Evolutionary conservation across 2,113 vertebrate species (phyloP).

Genomic region (Stigmatopora argus): DNA sequence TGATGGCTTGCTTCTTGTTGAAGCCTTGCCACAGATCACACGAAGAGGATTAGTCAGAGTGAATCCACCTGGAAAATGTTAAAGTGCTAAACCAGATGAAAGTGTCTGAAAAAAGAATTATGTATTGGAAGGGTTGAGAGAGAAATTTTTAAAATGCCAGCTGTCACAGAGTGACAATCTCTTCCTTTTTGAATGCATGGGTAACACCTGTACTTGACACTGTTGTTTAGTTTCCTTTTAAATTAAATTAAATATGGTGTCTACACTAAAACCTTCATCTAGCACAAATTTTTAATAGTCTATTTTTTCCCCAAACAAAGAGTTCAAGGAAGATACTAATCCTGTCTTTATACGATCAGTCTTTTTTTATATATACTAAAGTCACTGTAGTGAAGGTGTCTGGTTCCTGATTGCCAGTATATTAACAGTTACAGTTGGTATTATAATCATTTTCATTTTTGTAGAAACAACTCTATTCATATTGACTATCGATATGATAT

Average conservation of each 20-base stretch:
- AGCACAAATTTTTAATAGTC: too few relatives aligned
- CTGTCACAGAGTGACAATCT: conserved; percentile 32
- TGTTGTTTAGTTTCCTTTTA: background rate
- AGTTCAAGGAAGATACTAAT: background rate
- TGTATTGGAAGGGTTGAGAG: conserved; percentile 24
- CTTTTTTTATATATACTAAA: too few relatives aligned
- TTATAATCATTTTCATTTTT: background rate
- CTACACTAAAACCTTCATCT: too few relatives aligned
- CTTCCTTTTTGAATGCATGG: conserved; percentile 14
- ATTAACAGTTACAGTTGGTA: too few relatives aligned
- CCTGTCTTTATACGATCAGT: too few relatives aligned
- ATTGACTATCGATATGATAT: background rate
- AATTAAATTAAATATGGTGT: background rate
- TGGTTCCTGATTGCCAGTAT: too few relatives aligned
- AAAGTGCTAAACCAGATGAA: conserved; percentile 43
- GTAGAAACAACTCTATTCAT: background rate
- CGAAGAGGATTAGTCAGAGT: conserved; percentile 47
- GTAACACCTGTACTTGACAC: background rate
- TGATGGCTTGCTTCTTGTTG: conserved; percentile 3
- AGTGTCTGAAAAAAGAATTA: conserved; percentile 37
- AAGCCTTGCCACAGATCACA: conserved; percentile 36
- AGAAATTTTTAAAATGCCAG: conserved; percentile 50
- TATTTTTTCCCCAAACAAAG: background rate
- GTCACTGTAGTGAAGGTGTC: too few relatives aligned
- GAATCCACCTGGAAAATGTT: conserved; percentile 47